Conservation (phyloP, 2,888 invertebrate genomes). For the Epiblema foenella region DNA sequence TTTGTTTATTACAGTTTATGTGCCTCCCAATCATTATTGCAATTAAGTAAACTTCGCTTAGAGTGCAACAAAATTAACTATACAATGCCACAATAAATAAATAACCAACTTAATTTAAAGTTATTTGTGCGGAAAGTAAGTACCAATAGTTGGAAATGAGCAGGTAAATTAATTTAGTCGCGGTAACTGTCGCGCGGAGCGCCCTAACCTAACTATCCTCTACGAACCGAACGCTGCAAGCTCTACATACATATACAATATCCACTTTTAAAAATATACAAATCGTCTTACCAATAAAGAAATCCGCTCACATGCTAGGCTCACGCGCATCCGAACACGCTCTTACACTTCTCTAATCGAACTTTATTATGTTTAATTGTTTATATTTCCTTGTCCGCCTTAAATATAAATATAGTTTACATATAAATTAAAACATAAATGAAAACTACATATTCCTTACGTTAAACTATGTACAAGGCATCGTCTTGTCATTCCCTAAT, state of each 20-base stretch:
- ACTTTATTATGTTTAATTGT: constrained; percentile 63
- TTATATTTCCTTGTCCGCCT: constrained; percentile 71
- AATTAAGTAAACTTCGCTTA: constrained; percentile 79
- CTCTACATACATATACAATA: constrained; percentile 72
- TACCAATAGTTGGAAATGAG: constrained; percentile 31
- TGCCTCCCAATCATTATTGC: constrained; percentile 49
- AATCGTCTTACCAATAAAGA: constrained; percentile 62
- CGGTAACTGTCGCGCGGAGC: constrained; percentile 63
- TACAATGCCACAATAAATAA: constrained; percentile 72
- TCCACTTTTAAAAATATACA: constrained; percentile 62
- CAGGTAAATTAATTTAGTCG: constrained; percentile 26
- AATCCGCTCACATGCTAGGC: constrained; percentile 61
- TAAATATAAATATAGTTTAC: constrained; percentile 80
- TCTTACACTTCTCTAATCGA: constrained; percentile 56
- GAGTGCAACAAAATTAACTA: constrained; percentile 64
- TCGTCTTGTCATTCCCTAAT: constrained; percentile 67
- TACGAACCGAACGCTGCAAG: constrained; percentile 77
- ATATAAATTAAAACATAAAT: constrained; percentile 83
- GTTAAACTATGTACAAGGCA: constrained; percentile 81
- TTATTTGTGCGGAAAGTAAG: constrained; percentile 78
- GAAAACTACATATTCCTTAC: constrained; percentile 82
- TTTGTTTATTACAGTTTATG: constrained; percentile 37
- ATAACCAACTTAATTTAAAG: constrained; percentile 61
- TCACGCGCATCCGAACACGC: constrained; percentile 54
- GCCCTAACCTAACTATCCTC: constrained; percentile 44